Base-by-base conservation (phyloP, 2,113 vertebrate genomes). In the Semicossyphus pulcher region DNA sequence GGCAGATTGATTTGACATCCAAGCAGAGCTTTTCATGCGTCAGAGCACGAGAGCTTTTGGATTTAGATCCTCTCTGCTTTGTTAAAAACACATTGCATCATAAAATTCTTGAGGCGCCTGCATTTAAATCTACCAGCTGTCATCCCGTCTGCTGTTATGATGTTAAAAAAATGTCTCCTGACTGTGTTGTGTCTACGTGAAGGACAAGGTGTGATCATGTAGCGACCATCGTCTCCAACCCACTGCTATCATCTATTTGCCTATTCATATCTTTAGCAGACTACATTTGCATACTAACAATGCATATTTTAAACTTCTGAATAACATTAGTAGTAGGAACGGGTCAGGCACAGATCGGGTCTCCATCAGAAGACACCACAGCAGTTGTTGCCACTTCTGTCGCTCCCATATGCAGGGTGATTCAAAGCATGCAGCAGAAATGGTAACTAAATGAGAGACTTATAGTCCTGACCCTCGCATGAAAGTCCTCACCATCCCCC, bases 281-380 rank as follows among this genome's bases (percentile, higher is more conserved):
- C 68, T 58, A 39, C 60, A 83, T 89, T 87, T 87, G 71, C 87
- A 81, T 89, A 68, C 52, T 60, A 85, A 80, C 63, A 78, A 85
- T 58, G 71, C 44, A 78, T 75, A 64, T 73, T 61, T 86, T 39
- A 80, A 58, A 44, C 69, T 74, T 89, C 83, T 87, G 82, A 82
- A 85, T 83, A 66, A 18, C 29, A 76, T 74, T 47, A 62, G 63
- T 73, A 62, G 64, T 76, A 71, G 71, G 63, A 76, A 32, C 67
- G 31, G 82, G 59, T 68, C 81, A 41, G 65, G 25, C 36, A 15
- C 62, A 6, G 78, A 72, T 59, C 41, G 51, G 34, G 32, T 76
- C 70, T 78, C 54, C 53, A 52, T 70, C 45, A 31, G 21, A 74
- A 41, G 56, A 18, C 57, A 23, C 6, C 12, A 10, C 39, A 42